Evolutionary conservation across 2,113 vertebrate genomes (phyloP), one percentile per base, ranked within the genome.

Genomic region (Gadus chalcogrammus): DNA sequence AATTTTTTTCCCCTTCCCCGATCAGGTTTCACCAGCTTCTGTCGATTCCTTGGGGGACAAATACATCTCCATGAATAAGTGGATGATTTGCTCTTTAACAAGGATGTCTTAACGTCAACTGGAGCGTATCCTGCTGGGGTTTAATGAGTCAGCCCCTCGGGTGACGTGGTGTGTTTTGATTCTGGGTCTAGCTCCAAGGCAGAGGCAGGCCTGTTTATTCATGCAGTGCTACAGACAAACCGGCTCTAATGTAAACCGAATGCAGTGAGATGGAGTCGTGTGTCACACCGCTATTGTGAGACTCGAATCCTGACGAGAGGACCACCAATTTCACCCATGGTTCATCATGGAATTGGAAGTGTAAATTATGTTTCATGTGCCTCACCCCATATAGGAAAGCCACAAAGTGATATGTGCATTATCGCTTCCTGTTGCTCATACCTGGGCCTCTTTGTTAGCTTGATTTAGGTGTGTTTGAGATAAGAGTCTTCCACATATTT

Each of bases 201-300:
- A 74, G 75, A 82, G 80, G 84, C 15, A 77, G 81, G 83, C 79
- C 67, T 75, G 71, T 78, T 80, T 59, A 59, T 74, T 76, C 73
- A 65, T 1, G 24, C 55, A 27, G 9, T 48, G 59, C 69, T 67
- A 15, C 6, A 38, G 59, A 79, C 48, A 77, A 72, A 77, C 31
- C 2, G 15, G 11, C 63, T 73, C 61, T 71, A 80, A 71, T 84
- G 79, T 82, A 75, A 4, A 77, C 73, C 31, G 8, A 28, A 28
- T 9, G 16, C 52, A 67, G 12, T 48, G 42, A 48, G 42, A 48
- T 13, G 63, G 35, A 68, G 55, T 52, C 64, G 4, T 56, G 18
- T 79, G 74, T 67, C 70, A 88, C 80, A 79, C 55, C 35, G 66
- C 13, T 11, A 4, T 66, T 15, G 52, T 60, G 20, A 72, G 20